These are phyloP conservation scores for Xestia c-nigrum DNA, from an alignment of 2,888 invertebrate species.

Conservation along the genomic window DNA sequence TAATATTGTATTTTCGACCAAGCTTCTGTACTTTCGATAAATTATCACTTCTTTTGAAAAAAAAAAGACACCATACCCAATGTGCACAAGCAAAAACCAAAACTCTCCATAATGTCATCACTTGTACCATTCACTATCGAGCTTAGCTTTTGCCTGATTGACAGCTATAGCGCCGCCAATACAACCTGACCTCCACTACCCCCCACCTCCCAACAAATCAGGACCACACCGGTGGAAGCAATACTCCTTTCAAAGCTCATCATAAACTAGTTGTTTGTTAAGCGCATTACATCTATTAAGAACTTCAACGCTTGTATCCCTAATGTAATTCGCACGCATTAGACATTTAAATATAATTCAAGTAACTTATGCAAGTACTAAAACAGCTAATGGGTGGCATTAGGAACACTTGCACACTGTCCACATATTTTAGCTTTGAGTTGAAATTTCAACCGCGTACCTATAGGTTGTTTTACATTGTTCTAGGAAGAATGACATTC, in stretches of 20 bases:
- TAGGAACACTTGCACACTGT: constrained; percentile 70
- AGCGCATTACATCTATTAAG: constrained; percentile 84
- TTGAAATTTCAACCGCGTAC: constrained; percentile 67
- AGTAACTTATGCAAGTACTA: constrained; percentile 83
- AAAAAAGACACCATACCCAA: background rate
- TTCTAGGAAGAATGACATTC: constrained; percentile 57
- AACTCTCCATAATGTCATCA: constrained; percentile 39
- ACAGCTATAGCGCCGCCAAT: constrained; percentile 82
- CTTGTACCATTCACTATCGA: constrained; percentile 73
- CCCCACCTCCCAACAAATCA: constrained; percentile 34
- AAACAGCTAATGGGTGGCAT: constrained; percentile 77
- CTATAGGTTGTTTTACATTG: constrained; percentile 53
- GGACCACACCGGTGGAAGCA: constrained; percentile 35
- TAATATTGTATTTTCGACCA: background rate
- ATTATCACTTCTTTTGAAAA: background rate
- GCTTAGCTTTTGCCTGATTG: constrained; percentile 83
- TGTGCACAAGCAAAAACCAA: background rate
- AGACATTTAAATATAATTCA: constrained; percentile 86
- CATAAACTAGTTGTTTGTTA: constrained; percentile 72
- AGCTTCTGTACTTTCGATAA: background rate
- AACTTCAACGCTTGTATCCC: constrained; percentile 78
- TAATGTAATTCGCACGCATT: constrained; percentile 84
- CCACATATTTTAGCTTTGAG: constrained; percentile 62
- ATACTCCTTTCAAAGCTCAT: constrained; percentile 64
- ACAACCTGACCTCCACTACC: constrained; percentile 68